Evolutionary conservation across 2,797 vertebrate species (phyloP), one percentile per base, ranked within the genome.

Genomic region (Gymnocypris eckloni): DNA sequence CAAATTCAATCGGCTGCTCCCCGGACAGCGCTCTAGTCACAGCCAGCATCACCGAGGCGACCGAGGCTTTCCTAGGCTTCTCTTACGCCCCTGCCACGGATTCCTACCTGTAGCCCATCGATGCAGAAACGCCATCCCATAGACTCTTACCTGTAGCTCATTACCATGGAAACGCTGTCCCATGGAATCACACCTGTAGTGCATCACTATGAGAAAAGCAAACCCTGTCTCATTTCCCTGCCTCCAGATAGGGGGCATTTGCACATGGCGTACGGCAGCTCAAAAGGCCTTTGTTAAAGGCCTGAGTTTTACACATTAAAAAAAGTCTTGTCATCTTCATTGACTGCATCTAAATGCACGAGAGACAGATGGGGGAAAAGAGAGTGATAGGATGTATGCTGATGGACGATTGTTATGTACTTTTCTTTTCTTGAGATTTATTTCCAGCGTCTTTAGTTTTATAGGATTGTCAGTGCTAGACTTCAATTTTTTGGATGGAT

Each of bases 21-120:
- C 97, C 98, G 0, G 98, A 99, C 93, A 98, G 97, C 88, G 95
- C 95, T 59, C 96, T 99, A 6, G 94, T 96, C 91, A 98, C 98
- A 0, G 96, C 97, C 92, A 99, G 98, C 0, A 97, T 98, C 93
- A 98, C 97, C 89, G 98, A 99, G 89, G 98, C 97, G 0, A 95
- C 97, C 0, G 98, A 98, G 89, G 98, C 98, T 50, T 99, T 99
- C 80, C 93, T 98, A 50, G 98, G 98, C 89, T 99, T 99, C 91
- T 99, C 98, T 0, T 99, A 99, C 37, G 96, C 96, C 39, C 98
- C 98, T 2, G 96, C 97, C 0, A 91, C 97, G 96, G 98, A 99
- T 93, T 99, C 95, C 61, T 96, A 95, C 92, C 93, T 95, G 95
- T 96, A 95, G 95, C 92, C 91, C 85, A 80, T 39, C 54, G 28